Base-by-base conservation (phyloP, 2,888 invertebrate genomes). In the Laothoe populi region DNA sequence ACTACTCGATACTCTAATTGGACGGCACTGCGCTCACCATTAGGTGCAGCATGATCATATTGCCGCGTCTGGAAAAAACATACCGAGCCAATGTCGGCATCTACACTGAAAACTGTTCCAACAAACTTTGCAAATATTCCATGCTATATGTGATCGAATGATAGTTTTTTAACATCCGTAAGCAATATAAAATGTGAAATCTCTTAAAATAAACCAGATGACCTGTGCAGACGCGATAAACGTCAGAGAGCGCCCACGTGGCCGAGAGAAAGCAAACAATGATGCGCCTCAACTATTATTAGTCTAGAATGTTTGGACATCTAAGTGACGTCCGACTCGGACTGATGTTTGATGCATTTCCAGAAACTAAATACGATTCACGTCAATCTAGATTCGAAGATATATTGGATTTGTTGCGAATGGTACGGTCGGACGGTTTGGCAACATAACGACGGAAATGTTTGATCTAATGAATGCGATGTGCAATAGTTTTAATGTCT, bases 131-230 rank as follows among this genome's bases (percentile, higher is more conserved):
- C 23, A 3, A 40, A 42, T 24, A 38, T 49, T 49, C 40, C 40
- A 16, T 24, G 40, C 40, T 24, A 7, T 42, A 49, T 11, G 40
- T 24, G 49, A 21, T 46, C 26, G 8, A 49, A 19, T 49, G 11
- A 64, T 69, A 64, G 48, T 48, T 64, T 64, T 60, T 57, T 10
- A 7, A 65, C 60, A 67, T 64, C 60, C 48, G 64, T 40, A 61
- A 62, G 66, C 62, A 61, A 61, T 64, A 68, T 64, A 67, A 65
- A 69, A 68, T 66, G 66, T 66, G 64, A 67, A 70, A 66, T 67
- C 65, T 65, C 64, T 73, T 72, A 72, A 78, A 76, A 78, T 75
- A 76, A 74, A 71, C 75, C 74, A 79, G 79, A 76, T 70, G 72
- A 75, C 61, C 71, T 48, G 67, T 66, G 70, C 70, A 71, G 67